Base-by-base conservation (phyloP, 2,113 vertebrate species). In the Saguinus imperator region DNA sequence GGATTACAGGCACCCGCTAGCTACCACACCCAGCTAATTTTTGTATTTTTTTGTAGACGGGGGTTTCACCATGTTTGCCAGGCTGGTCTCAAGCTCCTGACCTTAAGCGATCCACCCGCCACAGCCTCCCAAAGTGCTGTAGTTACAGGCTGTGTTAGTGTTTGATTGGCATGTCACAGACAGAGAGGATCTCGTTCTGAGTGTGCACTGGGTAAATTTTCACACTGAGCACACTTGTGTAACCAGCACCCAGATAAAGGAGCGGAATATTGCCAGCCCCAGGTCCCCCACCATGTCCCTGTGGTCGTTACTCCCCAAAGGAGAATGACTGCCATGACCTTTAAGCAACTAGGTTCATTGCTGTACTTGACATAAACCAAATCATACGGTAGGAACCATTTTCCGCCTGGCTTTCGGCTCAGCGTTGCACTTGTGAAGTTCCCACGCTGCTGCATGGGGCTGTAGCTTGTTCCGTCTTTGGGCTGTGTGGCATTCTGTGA, bases 371-470 rank as follows among this genome's bases (percentile, higher is more conserved):
- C 8, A 2, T 8, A 16, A 3, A 11, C 5, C 8, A 0, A 9
- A 48, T 85, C 13, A 1, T 5, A 7, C 10, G 0, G 7, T 27
- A 0, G 17, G 25, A 9, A 32, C 27, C 1, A 40, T 58, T 20
- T 18, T 0, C 16, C 8, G 75, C 23, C 40, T 32, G 75, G 50
- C 85, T 40, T 2, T 3, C 0, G 37, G 70, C 37, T 32, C 87
- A 17, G 1, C 3, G 5, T 8, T 1, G 0, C 3, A 23, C 29
- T 6, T 17, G 21, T 9, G 70, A 7, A 0, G 58, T 12, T 55
- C 1, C 37, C 29, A 10, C 0, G 0, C 14, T 0, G 5, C 2
- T 1, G 8, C 1, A 0, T 27, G 50, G 9, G 64, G 35, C 29
- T 3, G 11, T 1, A 1, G 1, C 18, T 9, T 7, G 17, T 20